These are phyloP conservation scores for Drosophila vallismaia DNA, from an alignment of 2,888 invertebrate species.

Conservation along the genomic window DNA sequence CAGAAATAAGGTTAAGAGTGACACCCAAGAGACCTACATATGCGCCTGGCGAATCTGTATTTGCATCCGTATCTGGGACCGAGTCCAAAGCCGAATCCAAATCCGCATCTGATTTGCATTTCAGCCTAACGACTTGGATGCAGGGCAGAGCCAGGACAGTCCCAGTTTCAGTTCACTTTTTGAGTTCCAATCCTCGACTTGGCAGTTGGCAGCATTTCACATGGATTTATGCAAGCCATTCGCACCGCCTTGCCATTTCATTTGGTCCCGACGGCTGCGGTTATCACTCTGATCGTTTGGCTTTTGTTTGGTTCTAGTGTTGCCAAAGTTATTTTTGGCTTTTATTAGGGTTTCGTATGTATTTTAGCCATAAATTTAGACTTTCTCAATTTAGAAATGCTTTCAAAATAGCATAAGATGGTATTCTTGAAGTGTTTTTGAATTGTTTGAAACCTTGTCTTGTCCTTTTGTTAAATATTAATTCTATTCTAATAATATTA, in stretches of 20 bases:
- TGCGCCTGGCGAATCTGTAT: conserved; percentile 21
- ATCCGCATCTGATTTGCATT: conserved; percentile 74
- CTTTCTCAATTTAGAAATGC: too few species aligned
- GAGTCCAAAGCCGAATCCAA: conserved; percentile 15
- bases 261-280: conserved; percentile 46
- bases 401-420: too few species aligned
- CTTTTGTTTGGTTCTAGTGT: not conserved
- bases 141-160: conserved; percentile 15
- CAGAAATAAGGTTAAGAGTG: conserved; percentile 76
- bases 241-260: conserved; percentile 73
- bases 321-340: not conserved
- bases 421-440: too few species aligned
- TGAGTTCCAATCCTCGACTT: conserved; percentile 20
- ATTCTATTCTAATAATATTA: too few species aligned
- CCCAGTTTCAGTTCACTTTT: conserved; percentile 5
- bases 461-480: too few species aligned
- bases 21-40: conserved; percentile 78
- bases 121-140: conserved; percentile 61
- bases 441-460: too few species aligned
- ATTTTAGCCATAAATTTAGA: not conserved
- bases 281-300: conserved; percentile 60
- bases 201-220: conserved; percentile 63
- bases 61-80: conserved; percentile 21
- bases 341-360: not conserved
- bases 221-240: conserved; percentile 78